These are phyloP conservation scores for Rhopalosiphum padi DNA, from an alignment of 1,140 invertebrate species.

Conservation along the genomic window DNA sequence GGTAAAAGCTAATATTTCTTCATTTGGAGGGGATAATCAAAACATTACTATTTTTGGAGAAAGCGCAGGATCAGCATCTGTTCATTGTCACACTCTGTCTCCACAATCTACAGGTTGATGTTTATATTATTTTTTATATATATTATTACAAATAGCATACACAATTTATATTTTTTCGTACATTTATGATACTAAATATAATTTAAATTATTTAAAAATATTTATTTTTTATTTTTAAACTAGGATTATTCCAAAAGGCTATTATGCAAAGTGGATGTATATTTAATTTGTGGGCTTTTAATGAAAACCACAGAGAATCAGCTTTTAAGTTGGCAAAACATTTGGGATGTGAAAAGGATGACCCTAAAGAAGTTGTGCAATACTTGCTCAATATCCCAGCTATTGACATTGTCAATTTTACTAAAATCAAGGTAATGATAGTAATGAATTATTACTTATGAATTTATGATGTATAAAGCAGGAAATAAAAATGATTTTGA, in stretches of 20 bases:
- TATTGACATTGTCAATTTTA: slow-evolving; percentile 49
- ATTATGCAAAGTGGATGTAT: slow-evolving; percentile 70
- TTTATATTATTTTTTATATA: not conserved
- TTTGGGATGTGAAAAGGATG: slow-evolving; percentile 46
- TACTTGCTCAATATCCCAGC: slow-evolving; percentile 54
- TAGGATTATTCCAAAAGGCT: slow-evolving; percentile 63
- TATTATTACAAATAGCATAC: not conserved
- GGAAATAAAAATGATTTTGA: not conserved
- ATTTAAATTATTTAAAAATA: not conserved
- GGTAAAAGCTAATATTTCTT: slow-evolving; percentile 75
- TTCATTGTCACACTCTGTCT: slow-evolving; percentile 74
- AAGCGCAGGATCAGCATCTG: slow-evolving; percentile 74
- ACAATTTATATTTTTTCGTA: no score
- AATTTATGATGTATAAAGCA: not conserved
- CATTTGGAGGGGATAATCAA: slow-evolving; percentile 78
- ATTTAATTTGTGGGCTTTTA: slow-evolving; percentile 71
- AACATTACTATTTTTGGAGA: slow-evolving; percentile 75
- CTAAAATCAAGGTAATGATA: not conserved
- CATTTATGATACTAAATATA: not conserved
- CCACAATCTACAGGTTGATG: slow-evolving; percentile 66
- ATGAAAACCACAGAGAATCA: slow-evolving; percentile 22
- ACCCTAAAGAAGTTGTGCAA: slow-evolving; percentile 57
- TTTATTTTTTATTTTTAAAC: not conserved
- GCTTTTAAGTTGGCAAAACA: slow-evolving; percentile 53
- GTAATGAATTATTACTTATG: not conserved